These are phyloP conservation scores for Petaurus breviceps DNA, from an alignment of 2,113 vertebrate genomes.

Conservation along the genomic window DNA sequence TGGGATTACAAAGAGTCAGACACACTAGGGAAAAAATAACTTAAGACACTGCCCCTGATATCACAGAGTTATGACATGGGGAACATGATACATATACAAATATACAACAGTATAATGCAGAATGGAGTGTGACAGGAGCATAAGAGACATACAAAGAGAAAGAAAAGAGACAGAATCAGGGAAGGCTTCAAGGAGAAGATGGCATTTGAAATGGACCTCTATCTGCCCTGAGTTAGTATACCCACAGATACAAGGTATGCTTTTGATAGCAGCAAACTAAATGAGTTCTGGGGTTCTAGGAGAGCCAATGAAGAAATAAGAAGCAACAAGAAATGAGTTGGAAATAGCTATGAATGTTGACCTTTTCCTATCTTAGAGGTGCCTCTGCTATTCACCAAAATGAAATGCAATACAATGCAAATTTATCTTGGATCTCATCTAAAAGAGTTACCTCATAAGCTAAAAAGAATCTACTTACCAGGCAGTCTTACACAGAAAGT, in stretches of 20 bases:
- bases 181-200: not conserved
- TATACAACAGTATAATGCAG: not conserved
- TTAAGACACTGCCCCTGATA: not conserved
- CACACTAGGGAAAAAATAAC: not conserved
- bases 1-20: not conserved
- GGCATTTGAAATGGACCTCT: not conserved
- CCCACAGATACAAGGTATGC: not conserved
- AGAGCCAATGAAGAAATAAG: not conserved
- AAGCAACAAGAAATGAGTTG: not conserved
- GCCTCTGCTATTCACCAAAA: not conserved
- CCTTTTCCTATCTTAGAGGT: not conserved
- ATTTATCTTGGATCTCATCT: not conserved
- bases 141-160: not conserved
- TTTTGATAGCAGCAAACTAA: not conserved
- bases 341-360: not conserved
- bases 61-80: not conserved
- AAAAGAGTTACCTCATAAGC: not conserved
- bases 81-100: not conserved
- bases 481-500: not conserved
- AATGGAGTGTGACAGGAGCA: not conserved
- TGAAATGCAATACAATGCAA: not conserved
- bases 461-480: not conserved
- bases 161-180: not conserved
- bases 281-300: not conserved
- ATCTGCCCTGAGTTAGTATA: not conserved